Base-by-base conservation (phyloP, 2,113 vertebrate species). In the Motacilla tschutschensis region DNA sequence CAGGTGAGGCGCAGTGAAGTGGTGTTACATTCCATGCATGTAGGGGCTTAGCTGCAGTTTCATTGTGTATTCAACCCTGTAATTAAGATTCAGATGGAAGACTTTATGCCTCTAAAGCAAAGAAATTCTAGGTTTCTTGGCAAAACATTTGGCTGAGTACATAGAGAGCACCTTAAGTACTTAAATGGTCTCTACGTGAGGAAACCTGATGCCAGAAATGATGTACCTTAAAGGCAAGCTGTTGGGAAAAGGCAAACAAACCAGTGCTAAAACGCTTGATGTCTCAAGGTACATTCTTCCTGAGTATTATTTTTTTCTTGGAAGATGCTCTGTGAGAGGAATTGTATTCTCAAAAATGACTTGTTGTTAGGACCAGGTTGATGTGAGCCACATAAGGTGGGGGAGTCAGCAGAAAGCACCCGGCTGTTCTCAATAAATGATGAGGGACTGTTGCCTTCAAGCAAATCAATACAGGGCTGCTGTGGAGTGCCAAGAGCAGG, bases 11-110 rank as follows among this genome's bases (percentile, higher is more conserved):
- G 6, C 92, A 95, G 90, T 78, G 87, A 95, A 94, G 83, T 91
- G 79, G 92, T 94, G 94, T 92, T 94, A 93, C 96, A 97, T 97
- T 96, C 96, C 96, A 95, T 95, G 60, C 96, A 92, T 95, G 96
- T 97, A 94, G 94, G 79, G 95, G 82, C 96, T 95, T 93, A 96
- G 94, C 93, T 93, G 88, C 72, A 84, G 84, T 93, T 96, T 94
- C 95, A 96, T 95, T 96, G 95, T 94, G 91, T 92, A 90, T 92
- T 95, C 92, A 97, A 95, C 95, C 95, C 96, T 96, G 62, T 96
- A 96, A 97, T 96, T 97, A 97, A 93, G 93, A 91, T 64, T 93
- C 87, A 92, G 89, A 95, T 87, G 92, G 94, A 95, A 95, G 92
- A 93, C 87, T 93, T 79, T 89, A 94, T 94, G 94, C 94, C 93